These are phyloP conservation scores for Thalassophryne amazonica DNA, from an alignment of 2,797 vertebrate genomes.

Conservation along the genomic window DNA sequence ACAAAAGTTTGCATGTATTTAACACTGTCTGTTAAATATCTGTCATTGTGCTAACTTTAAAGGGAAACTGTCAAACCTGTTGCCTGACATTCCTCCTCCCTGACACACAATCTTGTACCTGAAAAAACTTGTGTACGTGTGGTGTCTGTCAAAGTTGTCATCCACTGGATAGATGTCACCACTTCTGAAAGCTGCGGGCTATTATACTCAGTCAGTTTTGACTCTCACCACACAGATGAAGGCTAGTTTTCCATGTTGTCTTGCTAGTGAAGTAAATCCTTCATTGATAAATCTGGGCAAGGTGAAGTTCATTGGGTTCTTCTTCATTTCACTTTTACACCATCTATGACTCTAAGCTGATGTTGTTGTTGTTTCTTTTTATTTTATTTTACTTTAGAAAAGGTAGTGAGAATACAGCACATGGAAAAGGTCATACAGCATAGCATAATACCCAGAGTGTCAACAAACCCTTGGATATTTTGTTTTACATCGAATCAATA, in stretches of 20 bases:
- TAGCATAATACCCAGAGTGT: too few relatives aligned
- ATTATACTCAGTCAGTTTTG: slow-evolving; percentile 1
- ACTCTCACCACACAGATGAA: neutral
- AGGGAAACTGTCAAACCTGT: slow-evolving; percentile 56
- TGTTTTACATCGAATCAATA: too few relatives aligned
- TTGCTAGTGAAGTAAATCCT: slow-evolving; percentile 11
- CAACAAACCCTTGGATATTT: too few relatives aligned
- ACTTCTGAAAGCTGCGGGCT: slow-evolving; percentile 28
- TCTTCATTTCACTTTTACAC: neutral
- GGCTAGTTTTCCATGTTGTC: neutral
- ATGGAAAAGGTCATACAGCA: neutral
- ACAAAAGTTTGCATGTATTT: too few relatives aligned
- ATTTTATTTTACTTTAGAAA: slow-evolving; percentile 18
- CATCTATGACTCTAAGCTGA: too few relatives aligned
- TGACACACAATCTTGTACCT: slow-evolving; percentile 37
- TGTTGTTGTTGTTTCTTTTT: too few relatives aligned
- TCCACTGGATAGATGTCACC: slow-evolving; percentile 10
- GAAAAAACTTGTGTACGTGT: slow-evolving; percentile 18
- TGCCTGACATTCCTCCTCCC: slow-evolving; percentile 54
- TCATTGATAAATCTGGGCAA: slow-evolving; percentile 24
- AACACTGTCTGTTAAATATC: neutral
- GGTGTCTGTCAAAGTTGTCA: slow-evolving; percentile 11
- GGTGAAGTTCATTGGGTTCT: neutral
- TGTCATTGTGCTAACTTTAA: neutral
- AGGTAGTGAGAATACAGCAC: neutral